Evolutionary conservation across 2,797 vertebrate species (phyloP), one percentile per base, ranked within the genome.

Genomic region (Pseudochromis fuscus): DNA sequence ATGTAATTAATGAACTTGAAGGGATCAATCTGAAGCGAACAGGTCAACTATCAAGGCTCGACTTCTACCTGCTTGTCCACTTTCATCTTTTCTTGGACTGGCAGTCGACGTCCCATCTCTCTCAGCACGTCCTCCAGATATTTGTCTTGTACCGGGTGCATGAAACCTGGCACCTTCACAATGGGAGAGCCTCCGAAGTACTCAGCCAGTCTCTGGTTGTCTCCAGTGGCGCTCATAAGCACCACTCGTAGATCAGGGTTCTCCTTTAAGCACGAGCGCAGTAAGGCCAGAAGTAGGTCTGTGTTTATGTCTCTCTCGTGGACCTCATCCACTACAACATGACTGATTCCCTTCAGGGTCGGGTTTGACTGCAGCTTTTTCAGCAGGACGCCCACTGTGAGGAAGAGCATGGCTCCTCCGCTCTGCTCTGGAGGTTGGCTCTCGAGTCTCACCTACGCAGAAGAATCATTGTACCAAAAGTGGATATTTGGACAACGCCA

Each of bases 231-330:
- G 0, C 97, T 99, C 98, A 99, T 99, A 0, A 99, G 92, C 57
- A 99, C 94, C 65, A 99, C 91, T 15, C 94, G 94, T 33, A 99
- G 87, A 63, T 93, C 67, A 0, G 95, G 96, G 87, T 98, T 98
- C 21, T 94, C 90, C 18, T 91, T 81, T 72, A 97, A 89, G 66
- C 94, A 90, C 12, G 92, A 88, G 38, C 95, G 96, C 84, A 98
- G 94, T 80, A 98, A 92, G 18, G 96, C 97, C 68, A 99, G 94
- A 81, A 99, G 95, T 90, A 99, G 94, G 92, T 99, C 98, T 0
- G 97, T 99, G 94, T 98, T 97, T 46, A 99, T 93, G 1, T 99
- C 97, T 4, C 98, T 89, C 91, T 99, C 98, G 0, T 99, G 98
- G 38, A 99, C 98, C 91, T 99, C 98, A 0, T 99, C 98, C 60